Percentiles rank a stretch among this genome's conserved stretches.
These are phyloP conservation scores for Clarias pachynema DNA, from an alignment of 2,797 vertebrate genomes.

Conservation along the genomic window DNA sequence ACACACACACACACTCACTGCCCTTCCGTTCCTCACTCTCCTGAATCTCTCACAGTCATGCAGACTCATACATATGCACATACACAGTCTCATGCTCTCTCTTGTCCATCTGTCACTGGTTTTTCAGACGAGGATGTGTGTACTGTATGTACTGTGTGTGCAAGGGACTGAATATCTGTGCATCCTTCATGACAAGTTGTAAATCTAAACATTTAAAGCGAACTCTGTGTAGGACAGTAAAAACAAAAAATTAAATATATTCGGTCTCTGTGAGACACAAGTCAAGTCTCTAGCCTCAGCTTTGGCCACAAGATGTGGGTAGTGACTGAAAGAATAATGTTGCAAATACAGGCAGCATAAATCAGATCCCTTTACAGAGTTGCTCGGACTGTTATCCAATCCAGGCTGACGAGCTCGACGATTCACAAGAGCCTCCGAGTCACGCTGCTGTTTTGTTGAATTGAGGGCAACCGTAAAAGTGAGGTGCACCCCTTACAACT, in stretches of 20 bases:
- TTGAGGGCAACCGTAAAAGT: neutral
- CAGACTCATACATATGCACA: constrained; percentile 11
- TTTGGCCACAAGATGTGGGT: neutral
- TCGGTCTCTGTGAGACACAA: neutral
- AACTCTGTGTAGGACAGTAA: neutral
- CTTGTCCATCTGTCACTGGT: constrained; percentile 10
- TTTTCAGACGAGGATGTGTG: constrained; percentile 33
- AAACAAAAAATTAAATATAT: neutral
- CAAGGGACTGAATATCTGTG: neutral
- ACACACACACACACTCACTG: no score
- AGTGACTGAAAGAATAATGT: neutral
- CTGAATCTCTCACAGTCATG: neutral
- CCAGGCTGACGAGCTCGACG: neutral
- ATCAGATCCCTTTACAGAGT: neutral
- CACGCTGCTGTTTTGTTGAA: neutral
- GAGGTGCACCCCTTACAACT: neutral
- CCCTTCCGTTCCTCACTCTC: neutral
- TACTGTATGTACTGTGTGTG: neutral
- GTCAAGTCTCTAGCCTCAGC: neutral
- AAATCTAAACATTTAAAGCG: constrained; percentile 12
- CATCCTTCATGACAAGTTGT: constrained; percentile 34
- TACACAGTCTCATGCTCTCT: constrained; percentile 8
- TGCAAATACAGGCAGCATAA: neutral
- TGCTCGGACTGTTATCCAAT: neutral
- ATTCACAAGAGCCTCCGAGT: neutral